Evolutionary conservation across 2,888 invertebrate species (phyloP).

Genomic region (Cosmia trapezina): DNA sequence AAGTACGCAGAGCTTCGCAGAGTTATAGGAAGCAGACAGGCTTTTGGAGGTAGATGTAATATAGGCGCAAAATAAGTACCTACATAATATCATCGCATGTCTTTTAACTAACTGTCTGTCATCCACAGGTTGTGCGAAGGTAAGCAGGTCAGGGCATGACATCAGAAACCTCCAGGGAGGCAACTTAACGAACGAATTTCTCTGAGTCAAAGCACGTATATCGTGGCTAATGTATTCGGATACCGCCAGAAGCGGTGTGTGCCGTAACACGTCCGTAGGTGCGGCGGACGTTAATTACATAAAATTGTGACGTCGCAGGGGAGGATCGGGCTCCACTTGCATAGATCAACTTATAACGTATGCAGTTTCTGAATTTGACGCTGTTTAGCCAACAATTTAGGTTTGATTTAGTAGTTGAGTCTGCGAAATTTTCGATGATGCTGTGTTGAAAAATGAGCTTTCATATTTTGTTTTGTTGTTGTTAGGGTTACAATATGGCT

Average conservation of each 20-base stretch:
- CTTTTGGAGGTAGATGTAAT: conserved; percentile 23
- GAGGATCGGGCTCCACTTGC: conserved; percentile 73
- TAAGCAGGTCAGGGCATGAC: conserved; percentile 70
- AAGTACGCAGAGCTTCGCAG: conserved; percentile 13
- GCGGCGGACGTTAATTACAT: conserved; percentile 82
- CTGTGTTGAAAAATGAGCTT: not conserved
- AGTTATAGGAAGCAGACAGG: conserved; percentile 9
- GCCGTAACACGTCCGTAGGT: conserved; percentile 68
- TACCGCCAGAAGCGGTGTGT: conserved; percentile 75
- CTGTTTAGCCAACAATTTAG: conserved; percentile 69
- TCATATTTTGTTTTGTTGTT: not conserved
- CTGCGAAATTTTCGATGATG: conserved; percentile 13
- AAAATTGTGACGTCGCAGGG: conserved; percentile 83
- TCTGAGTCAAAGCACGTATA: conserved; percentile 79
- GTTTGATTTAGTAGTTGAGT: conserved; percentile 50
- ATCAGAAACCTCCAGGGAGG: conserved; percentile 72
- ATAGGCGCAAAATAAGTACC: conserved; percentile 1
- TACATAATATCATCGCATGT: not conserved
- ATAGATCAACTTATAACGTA: conserved; percentile 76
- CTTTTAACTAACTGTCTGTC: conserved; percentile 1
- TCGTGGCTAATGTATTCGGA: conserved; percentile 81
- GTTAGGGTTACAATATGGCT: not conserved
- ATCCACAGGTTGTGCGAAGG: conserved; percentile 64
- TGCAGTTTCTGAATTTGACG: conserved; percentile 76
- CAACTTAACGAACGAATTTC: conserved; percentile 76